Base-by-base conservation (phyloP, 1,140 invertebrate genomes). In the Ceratina australensis region DNA sequence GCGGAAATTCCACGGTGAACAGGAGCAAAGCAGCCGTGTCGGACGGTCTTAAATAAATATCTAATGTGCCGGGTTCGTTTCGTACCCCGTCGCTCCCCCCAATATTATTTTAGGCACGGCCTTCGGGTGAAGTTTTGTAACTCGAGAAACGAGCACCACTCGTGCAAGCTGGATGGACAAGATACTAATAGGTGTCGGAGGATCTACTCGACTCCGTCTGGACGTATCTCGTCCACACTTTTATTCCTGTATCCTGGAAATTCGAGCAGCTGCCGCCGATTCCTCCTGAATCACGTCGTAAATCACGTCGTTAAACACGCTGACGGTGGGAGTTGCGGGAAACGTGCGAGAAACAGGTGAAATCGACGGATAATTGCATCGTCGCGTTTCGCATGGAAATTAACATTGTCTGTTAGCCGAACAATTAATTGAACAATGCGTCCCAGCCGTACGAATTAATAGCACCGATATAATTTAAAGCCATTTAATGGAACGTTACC, bases 21-120 rank as follows among this genome's bases (percentile, higher is more conserved):
- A 79, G 84, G 84, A 82, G 83, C 69, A 82, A 85, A 74, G 75
- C 86, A 64, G 75, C 66, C 83, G 84, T 81, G 80, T 83, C 77
- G 79, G 63, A 33, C 80, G 83, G 82, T 71, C 87, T 81, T 89
- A 83, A 89, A 89, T 89, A 89, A 89, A 89, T 89, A 89, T 87
- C 80, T 88, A 82, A 87, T 87, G 73, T 79, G 72, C 68, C 73
- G 69, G 76, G 72, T 68, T 68, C 57, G 69, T 26, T 18, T 22
- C 24, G 26, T 4, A 61, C 57, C 57, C 56, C 26, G 52, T 56
- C 4, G 4, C 12, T 56, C 20, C 61, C 80, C 78, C 71, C 69
- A 88, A 89, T 89, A 87, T 89, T 89, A 87, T 89, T 89, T 89
- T 88, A 89, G 88, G 87, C 81, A 81, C 69, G 56, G 80, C 75